A percentile compares a stretch with the other conserved stretches of the same genome.
Conservation (phyloP, 2,113 vertebrate species). For the Heliornis fulica region DNA sequence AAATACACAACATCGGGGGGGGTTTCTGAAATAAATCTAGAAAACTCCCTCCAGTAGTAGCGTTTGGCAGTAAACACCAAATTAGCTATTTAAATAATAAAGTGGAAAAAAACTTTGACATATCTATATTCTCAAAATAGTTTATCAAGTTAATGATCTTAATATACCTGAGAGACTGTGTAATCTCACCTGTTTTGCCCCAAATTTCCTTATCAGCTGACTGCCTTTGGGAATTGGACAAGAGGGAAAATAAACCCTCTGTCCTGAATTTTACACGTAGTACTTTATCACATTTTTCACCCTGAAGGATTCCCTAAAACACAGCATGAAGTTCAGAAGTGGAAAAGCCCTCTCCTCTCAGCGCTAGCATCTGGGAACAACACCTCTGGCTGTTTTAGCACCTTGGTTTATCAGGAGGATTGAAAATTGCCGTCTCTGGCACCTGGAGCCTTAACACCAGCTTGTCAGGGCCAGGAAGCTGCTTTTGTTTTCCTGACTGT, state of each 20-base stretch:
- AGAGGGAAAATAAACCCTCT: not conserved
- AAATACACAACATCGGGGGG: not conserved
- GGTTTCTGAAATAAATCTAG: not conserved
- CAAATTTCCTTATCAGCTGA: not conserved
- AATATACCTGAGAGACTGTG: not conserved
- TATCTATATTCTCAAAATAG: not conserved
- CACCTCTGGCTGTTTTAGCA: not conserved
- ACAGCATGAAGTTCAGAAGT: not conserved
- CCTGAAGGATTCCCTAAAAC: not conserved
- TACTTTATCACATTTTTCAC: not conserved
- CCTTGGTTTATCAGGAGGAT: not conserved
- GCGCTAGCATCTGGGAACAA: not conserved
- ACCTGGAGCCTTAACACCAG: not conserved
- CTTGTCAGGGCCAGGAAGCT: not conserved
- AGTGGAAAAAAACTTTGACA: not conserved
- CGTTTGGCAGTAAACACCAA: not conserved
- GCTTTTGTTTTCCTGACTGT: not conserved
- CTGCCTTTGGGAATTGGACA: not conserved
- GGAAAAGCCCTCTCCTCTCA: not conserved
- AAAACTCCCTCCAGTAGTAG: not conserved
- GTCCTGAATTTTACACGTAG: not conserved
- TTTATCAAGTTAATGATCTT: not conserved
- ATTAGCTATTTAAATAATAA: not conserved
- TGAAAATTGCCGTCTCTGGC: not conserved
- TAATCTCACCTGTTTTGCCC: not conserved